Conservation (phyloP, 2,888 invertebrate species). For the Heterodera filipjevi region DNA sequence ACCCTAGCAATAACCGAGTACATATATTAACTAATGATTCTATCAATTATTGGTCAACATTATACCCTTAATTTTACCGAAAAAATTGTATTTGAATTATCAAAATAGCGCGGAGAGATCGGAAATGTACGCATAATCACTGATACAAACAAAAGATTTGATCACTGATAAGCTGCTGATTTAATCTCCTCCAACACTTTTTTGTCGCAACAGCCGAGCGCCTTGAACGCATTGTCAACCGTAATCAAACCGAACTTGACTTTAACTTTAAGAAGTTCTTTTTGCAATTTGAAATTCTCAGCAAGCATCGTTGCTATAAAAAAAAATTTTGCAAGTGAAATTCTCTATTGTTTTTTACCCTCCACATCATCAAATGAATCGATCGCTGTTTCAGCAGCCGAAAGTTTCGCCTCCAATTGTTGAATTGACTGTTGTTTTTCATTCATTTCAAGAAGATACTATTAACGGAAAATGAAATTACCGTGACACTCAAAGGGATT, state of each 20-base stretch:
- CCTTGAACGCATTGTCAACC: neutral
- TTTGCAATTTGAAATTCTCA: constrained; percentile 11
- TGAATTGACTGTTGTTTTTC: neutral
- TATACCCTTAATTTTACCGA: no score
- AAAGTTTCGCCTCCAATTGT: neutral
- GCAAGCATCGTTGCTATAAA: neutral
- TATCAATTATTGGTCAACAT: no score
- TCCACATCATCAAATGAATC: neutral
- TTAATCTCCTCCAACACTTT: neutral
- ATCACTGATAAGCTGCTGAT: neutral
- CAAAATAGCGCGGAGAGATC: no score
- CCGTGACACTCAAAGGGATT: neutral
- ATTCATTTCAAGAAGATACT: neutral
- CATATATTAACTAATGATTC: no score
- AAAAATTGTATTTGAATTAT: no score
- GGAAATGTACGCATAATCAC: no score
- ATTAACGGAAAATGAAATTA: neutral
- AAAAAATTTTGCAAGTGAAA: neutral
- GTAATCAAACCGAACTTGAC: constrained; percentile 1
- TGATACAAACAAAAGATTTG: no score
- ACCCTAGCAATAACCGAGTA: no score
- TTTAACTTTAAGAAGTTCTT: neutral
- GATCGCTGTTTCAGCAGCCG: neutral
- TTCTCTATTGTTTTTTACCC: no score
- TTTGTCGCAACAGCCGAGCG: constrained; percentile 2